Percentiles rank a stretch among this genome's conserved stretches.
Conservation (phyloP, 2,113 vertebrate genomes). For the Genyomyrus donnyi region DNA sequence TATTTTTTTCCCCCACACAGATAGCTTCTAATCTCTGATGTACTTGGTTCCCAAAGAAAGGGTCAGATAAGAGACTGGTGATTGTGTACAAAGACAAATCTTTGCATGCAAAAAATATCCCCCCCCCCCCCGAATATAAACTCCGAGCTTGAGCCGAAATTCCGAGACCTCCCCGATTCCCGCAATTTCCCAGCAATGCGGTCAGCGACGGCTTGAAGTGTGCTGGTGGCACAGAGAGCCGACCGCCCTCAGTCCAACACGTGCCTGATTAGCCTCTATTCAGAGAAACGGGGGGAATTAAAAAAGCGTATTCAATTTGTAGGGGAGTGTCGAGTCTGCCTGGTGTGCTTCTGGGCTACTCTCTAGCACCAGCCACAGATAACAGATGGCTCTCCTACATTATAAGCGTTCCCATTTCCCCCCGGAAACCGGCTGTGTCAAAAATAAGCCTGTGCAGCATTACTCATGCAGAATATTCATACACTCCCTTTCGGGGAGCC, state of each 20-base stretch:
- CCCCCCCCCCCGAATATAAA: background rate
- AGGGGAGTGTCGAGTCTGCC: background rate
- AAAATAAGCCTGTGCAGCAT: conserved; percentile 17
- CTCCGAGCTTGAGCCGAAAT: background rate
- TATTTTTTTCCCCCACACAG: background rate
- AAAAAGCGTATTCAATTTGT: conserved; percentile 5
- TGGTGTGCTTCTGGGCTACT: background rate
- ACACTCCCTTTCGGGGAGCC: background rate
- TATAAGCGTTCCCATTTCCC: conserved; percentile 21
- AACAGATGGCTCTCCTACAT: conserved; percentile 23
- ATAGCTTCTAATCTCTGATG: background rate
- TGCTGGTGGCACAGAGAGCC: too few species aligned
- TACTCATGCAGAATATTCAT: conserved; percentile 27
- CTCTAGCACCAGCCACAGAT: conserved; percentile 12
- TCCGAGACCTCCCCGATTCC: background rate
- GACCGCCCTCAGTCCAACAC: background rate
- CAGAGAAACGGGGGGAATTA: background rate
- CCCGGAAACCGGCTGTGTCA: conserved; percentile 16
- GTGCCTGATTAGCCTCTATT: background rate
- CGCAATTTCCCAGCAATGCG: background rate
- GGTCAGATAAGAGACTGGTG: background rate
- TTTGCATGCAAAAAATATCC: background rate
- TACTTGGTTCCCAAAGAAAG: background rate
- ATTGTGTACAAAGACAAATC: background rate
- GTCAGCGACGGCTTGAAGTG: background rate